A percentile compares a stretch with the other conserved stretches of the same genome.
phyloP scores from a whole-genome alignment of 2,113 vertebrate genomes.

The Callospermophilus lateralis region DNA sequence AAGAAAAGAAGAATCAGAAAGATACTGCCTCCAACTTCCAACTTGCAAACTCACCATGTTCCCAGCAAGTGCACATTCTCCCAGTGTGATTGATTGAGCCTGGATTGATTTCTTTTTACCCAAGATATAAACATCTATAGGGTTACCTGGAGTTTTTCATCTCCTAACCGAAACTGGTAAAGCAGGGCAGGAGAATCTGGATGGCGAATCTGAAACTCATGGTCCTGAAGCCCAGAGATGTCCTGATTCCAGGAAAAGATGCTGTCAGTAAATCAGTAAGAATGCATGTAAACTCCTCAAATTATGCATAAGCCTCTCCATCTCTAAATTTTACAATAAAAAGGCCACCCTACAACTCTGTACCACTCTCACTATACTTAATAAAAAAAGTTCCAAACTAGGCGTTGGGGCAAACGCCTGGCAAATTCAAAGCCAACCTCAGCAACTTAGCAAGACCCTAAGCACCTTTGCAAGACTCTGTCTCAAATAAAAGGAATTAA shows the following conservation, averaged over 20 bases:
- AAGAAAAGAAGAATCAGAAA: neutral
- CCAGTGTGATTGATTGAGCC: neutral
- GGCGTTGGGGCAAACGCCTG: too few species aligned
- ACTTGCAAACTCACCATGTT: neutral
- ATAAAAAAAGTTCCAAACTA: neutral
- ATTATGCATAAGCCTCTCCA: neutral
- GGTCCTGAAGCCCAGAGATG: conserved; percentile 97
- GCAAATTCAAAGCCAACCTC: too few species aligned
- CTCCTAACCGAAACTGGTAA: conserved; percentile 96
- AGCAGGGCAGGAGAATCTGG: conserved; percentile 95
- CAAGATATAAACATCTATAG: neutral
- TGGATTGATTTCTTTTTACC: neutral
- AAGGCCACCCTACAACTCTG: neutral
- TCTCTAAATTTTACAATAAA: neutral
- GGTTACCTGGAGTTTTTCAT: conserved; percentile 97
- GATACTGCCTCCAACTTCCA: neutral
- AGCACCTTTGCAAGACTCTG: too few species aligned
- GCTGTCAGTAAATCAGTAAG: conserved; percentile 42
- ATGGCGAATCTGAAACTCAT: conserved; percentile 96
- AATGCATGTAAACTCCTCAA: neutral
- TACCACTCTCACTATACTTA: neutral
- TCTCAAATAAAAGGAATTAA: too few species aligned
- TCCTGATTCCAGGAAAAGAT: conserved; percentile 88
- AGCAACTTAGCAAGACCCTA: too few species aligned
- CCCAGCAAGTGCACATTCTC: neutral